Evolutionary conservation across 2,113 vertebrate genomes (phyloP), one percentile per base, ranked within the genome.

Genomic region (Glareola pratincola): DNA sequence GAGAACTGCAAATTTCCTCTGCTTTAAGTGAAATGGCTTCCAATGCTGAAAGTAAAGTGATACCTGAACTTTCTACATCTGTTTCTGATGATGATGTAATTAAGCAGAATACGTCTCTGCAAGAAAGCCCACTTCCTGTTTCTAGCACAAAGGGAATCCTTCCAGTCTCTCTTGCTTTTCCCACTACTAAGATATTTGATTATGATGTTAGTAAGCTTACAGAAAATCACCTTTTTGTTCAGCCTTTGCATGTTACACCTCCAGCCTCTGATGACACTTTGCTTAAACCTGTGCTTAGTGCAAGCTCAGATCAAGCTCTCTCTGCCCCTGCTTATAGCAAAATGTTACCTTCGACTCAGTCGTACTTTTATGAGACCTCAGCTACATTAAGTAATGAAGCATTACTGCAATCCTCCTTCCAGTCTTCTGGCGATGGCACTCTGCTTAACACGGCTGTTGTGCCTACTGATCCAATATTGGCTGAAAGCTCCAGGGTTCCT

Each of bases 261-360:
- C 97, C 97, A 97, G 96, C 97, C 90, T 96, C 96, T 95, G 97
- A 96, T 89, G 98, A 97, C 77, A 94, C 96, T 96, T 97, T 88
- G 91, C 98, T 98, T 98, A 98, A 95, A 72, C 82, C 96, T 94
- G 9, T 94, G 93, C 96, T 96, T 98, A 98, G 96, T 91, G 95
- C 97, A 92, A 97, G 81, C 93, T 95, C 98, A 97, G 96, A 96
- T 93, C 95, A 97, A 96, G 88, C 96, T 77, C 50, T 95, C 92
- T 96, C 98, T 98, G 88, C 92, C 94, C 96, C 96, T 96, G 95
- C 98, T 98, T 97, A 96, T 98, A 98, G 96, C 89, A 96, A 98
- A 95, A 93, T 57, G 45, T 96, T 98, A 24, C 75, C 97, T 96
- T 97, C 98, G 51, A 97, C 97, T 92, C 97, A 97, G 81, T 91